Percentiles rank a stretch among this genome's conserved stretches.
These are phyloP conservation scores for Apteryx owenii DNA, from an alignment of 2,113 vertebrate genomes.

Conservation along the genomic window DNA sequence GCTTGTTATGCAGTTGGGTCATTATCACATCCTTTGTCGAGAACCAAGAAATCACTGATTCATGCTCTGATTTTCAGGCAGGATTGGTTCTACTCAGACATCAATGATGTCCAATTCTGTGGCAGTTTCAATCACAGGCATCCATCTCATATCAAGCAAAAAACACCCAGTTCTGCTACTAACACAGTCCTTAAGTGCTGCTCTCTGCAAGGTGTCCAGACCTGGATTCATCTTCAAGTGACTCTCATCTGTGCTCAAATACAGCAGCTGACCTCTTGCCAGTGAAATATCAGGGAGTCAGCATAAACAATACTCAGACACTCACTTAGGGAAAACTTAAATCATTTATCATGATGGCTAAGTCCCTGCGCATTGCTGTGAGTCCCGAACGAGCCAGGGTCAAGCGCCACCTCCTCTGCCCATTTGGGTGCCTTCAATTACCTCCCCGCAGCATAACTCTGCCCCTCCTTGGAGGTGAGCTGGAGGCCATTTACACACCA, in stretches of 20 bases:
- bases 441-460: neutral
- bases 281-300: conserved; percentile 50
- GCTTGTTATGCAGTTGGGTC: conserved; percentile 62
- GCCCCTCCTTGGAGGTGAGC: neutral
- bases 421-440: neutral
- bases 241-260: conserved; percentile 51
- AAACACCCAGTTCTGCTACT: conserved; percentile 31
- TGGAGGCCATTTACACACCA: neutral
- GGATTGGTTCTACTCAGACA: conserved; percentile 75
- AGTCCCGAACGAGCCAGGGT: neutral
- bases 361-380: neutral
- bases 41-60: conserved; percentile 71
- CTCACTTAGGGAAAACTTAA: conserved; percentile 38
- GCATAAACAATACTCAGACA: conserved; percentile 43
- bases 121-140: conserved; percentile 63
- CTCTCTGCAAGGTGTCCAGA: conserved; percentile 55
- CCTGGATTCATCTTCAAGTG: conserved; percentile 46
- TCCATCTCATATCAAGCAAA: conserved; percentile 25
- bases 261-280: conserved; percentile 38
- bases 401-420: neutral
- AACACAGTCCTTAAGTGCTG: conserved; percentile 52
- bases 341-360: neutral
- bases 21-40: conserved; percentile 75
- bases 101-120: conserved; percentile 68
- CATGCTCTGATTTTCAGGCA: conserved; percentile 77